phyloP scores from a whole-genome alignment of 2,797 vertebrate species.

The Labeo calbasu region DNA sequence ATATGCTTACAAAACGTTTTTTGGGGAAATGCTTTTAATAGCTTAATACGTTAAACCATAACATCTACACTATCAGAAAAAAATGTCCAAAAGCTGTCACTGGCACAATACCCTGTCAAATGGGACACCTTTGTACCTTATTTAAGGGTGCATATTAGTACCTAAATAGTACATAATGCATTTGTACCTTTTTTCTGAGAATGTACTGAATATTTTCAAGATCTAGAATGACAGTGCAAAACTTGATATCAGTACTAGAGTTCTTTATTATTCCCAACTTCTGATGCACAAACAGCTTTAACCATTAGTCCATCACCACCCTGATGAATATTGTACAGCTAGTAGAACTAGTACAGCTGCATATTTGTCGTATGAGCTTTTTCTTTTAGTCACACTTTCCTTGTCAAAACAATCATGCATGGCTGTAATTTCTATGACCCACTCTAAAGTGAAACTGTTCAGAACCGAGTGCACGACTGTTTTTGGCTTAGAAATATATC shows the following conservation, averaged over 20 bases:
- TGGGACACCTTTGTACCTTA: too few species aligned
- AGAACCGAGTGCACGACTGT: neutral
- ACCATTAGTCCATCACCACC: neutral
- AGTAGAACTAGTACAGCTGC: constrained; percentile 22
- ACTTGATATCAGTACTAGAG: neutral
- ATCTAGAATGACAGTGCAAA: neutral
- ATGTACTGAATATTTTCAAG: neutral
- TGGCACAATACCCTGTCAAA: too few species aligned
- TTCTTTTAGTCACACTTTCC: constrained; percentile 25
- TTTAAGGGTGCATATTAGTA: too few species aligned
- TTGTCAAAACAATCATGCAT: neutral
- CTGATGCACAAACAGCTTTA: neutral
- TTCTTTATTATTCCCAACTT: neutral
- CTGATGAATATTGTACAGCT: constrained; percentile 5
- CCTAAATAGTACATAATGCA: too few species aligned
- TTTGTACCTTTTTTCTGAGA: too few species aligned
- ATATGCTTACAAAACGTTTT: too few species aligned
- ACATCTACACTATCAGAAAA: too few species aligned
- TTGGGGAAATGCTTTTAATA: too few species aligned
- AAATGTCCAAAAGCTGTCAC: too few species aligned
- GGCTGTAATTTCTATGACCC: neutral
- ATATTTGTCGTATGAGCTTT: constrained; percentile 6
- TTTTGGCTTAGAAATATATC: neutral
- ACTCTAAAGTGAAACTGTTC: neutral
- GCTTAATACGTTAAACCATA: too few species aligned